Conservation (phyloP, 2,113 vertebrate species). For the Rhinichthys klamathensis region DNA sequence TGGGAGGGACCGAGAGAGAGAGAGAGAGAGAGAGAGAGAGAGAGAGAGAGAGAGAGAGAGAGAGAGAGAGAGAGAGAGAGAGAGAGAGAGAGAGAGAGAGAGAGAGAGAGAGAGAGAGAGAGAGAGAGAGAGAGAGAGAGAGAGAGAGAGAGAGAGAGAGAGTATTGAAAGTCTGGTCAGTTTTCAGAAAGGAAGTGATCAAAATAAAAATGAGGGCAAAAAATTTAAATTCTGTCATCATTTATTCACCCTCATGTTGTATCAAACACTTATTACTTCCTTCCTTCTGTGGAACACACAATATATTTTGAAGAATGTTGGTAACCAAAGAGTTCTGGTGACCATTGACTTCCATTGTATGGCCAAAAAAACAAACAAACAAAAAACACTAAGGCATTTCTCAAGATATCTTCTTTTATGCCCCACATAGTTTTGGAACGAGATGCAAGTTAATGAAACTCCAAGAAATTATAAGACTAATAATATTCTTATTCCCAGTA, state of each 20-base stretch:
- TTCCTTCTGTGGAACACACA: too few relatives aligned
- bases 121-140: background rate
- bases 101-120: background rate
- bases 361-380: too few relatives aligned
- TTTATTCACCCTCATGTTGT: too few relatives aligned
- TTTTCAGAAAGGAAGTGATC: background rate
- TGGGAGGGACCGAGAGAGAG: accelerated
- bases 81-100: too few relatives aligned
- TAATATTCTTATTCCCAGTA: background rate
- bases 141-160: too few relatives aligned
- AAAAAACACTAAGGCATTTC: too few relatives aligned
- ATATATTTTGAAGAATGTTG: too few relatives aligned
- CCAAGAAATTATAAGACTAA: background rate
- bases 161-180: background rate
- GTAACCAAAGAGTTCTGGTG: too few relatives aligned
- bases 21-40: too few relatives aligned
- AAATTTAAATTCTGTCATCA: background rate
- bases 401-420: too few relatives aligned
- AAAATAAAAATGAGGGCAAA: background rate
- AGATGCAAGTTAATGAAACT: background rate
- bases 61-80: background rate
- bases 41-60: background rate
- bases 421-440: background rate
- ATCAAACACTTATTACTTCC: too few relatives aligned
- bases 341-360: too few relatives aligned